A percentile compares a stretch with the other conserved stretches of the same genome.
Conservation (phyloP, 2,888 invertebrate species). For the Drosophila robusta region DNA sequence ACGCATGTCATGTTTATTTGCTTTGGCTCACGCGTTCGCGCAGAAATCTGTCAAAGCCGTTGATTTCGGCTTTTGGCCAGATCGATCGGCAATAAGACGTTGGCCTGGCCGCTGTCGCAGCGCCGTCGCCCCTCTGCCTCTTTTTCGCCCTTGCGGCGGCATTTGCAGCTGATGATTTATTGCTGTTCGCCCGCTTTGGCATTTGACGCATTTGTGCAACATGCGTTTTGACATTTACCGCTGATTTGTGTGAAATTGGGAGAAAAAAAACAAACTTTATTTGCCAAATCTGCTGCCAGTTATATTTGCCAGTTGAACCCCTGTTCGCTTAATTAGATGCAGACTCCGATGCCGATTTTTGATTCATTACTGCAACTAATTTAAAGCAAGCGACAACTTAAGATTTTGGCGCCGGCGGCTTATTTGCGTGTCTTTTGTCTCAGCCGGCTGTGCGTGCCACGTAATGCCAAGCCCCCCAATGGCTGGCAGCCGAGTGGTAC, state of each 20-base stretch:
- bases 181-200: slow-evolving; percentile 68
- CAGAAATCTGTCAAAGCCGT: slow-evolving; percentile 56
- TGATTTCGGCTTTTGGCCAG: slow-evolving; percentile 45
- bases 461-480: slow-evolving; percentile 58
- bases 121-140: neutral
- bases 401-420: slow-evolving; percentile 55
- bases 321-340: slow-evolving; percentile 60
- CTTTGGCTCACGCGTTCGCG: slow-evolving; percentile 35
- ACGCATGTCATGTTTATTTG: slow-evolving; percentile 16
- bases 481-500: slow-evolving; percentile 43
- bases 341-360: slow-evolving; percentile 46
- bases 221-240: slow-evolving; percentile 78
- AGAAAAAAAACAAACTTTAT: slow-evolving; percentile 23
- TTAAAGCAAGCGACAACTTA: slow-evolving; percentile 32
- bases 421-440: slow-evolving; percentile 62
- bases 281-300: slow-evolving; percentile 22
- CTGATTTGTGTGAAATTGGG: slow-evolving; percentile 78
- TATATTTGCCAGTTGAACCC: neutral
- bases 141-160: slow-evolving; percentile 9
- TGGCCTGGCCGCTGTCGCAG: slow-evolving; percentile 1
- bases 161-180: slow-evolving; percentile 67
- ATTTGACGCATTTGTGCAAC: slow-evolving; percentile 80
- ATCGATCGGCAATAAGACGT: slow-evolving; percentile 30
- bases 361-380: slow-evolving; percentile 67
- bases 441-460: slow-evolving; percentile 41